phyloP scores from a whole-genome alignment of 1,140 invertebrate genomes.

The Bombus difficillimus region DNA sequence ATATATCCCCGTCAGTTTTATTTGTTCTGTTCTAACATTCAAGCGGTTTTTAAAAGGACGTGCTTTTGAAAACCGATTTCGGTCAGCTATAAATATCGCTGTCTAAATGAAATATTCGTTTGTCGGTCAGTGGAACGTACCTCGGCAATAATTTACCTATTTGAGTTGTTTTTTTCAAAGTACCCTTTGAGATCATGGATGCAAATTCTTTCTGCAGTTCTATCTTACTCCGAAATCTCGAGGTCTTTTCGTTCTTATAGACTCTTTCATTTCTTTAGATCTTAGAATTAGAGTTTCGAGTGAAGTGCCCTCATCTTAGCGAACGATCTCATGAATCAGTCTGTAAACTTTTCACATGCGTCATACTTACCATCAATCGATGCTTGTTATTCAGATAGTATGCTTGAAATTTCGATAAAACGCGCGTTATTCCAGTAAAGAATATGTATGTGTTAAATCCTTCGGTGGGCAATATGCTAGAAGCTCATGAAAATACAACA shows the following conservation, averaged over 20 bases:
- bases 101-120: conserved; percentile 9
- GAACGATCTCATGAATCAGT: not conserved
- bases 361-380: not conserved
- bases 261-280: not conserved
- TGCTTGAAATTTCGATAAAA: not conserved
- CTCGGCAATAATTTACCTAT: conserved; percentile 10
- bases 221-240: not conserved
- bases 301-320: not conserved
- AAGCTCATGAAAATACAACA: conserved; percentile 15
- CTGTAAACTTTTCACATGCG: not conserved
- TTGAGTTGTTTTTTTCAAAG: not conserved
- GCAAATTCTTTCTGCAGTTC: not conserved
- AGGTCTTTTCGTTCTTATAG: too few relatives aligned
- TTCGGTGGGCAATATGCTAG: not conserved
- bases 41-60: not conserved
- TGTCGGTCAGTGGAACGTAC: not conserved
- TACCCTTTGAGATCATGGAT: not conserved
- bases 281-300: not conserved
- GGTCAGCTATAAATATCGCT: conserved; percentile 28
- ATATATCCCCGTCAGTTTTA: not conserved
- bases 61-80: conserved; percentile 20
- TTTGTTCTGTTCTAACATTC: not conserved
- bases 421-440: not conserved
- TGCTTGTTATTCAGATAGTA: not conserved
- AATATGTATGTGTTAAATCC: not conserved